These are phyloP conservation scores for Chiridota heheva DNA, from an alignment of 35 echinoderm and acorn worm species.

Conservation along the genomic window DNA sequence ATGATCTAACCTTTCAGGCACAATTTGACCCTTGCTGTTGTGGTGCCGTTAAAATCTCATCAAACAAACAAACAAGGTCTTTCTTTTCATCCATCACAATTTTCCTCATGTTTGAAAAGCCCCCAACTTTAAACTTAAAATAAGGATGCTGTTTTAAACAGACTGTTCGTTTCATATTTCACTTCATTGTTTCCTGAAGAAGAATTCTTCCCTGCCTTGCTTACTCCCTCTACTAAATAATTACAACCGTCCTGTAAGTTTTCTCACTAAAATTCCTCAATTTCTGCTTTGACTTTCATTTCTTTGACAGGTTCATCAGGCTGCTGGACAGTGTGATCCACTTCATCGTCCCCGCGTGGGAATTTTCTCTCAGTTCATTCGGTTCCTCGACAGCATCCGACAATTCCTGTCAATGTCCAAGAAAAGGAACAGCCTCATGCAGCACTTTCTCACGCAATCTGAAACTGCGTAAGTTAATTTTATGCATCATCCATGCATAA, in stretches of 20 bases:
- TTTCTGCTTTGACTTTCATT: not conserved
- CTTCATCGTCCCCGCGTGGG: slow-evolving; percentile 93
- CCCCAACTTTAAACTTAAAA: no score
- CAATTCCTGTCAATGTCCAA: slow-evolving; percentile 90
- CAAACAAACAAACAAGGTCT: no score
- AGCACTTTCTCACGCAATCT: slow-evolving; percentile 83
- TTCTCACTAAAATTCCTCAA: not conserved
- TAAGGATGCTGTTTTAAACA: no score
- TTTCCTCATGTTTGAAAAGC: no score
- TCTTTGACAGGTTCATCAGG: slow-evolving; percentile 68
- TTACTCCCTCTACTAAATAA: not conserved
- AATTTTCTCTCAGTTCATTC: slow-evolving; percentile 87
- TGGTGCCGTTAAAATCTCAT: no score
- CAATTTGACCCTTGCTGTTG: no score
- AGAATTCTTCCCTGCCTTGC: not conserved
- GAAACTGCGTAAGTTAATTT: slow-evolving; percentile 74
- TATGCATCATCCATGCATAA: no score
- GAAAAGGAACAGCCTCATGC: slow-evolving; percentile 72
- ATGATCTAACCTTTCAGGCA: no score
- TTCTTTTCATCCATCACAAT: no score
- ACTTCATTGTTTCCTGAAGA: not conserved
- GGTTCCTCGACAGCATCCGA: slow-evolving; percentile 76
- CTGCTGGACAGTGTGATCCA: slow-evolving; percentile 92
- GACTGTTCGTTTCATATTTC: no score
- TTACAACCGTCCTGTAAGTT: not conserved